A percentile compares a stretch with the other conserved stretches of the same genome.
These are phyloP conservation scores for Clarias magur DNA, from an alignment of 2,113 vertebrate species.

Conservation along the genomic window DNA sequence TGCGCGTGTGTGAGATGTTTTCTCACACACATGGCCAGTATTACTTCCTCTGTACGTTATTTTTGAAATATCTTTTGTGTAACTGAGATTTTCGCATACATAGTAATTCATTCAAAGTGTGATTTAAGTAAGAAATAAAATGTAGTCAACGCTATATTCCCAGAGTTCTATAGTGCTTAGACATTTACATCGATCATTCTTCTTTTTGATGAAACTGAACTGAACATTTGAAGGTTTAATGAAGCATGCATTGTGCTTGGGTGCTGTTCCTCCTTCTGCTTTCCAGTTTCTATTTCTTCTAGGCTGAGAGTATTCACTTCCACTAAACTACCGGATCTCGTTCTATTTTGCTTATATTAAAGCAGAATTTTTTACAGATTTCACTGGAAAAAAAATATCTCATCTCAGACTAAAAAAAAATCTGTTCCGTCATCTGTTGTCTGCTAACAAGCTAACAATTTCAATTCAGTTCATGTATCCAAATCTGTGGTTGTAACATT, in stretches of 20 bases:
- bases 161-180: no score
- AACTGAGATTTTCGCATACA: background rate
- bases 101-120: background rate
- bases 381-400: background rate
- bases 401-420: background rate
- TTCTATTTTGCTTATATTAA: background rate
- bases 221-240: background rate
- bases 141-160: no score
- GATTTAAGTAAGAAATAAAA: background rate
- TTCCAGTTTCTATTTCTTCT: background rate
- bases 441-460: background rate
- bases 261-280: background rate
- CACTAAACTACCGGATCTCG: no score
- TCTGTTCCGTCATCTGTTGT: background rate
- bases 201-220: background rate
- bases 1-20: no score
- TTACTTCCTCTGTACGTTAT: background rate
- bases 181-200: background rate
- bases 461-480: background rate
- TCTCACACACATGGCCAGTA: no score
- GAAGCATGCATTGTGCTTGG: background rate
- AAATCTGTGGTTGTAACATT: background rate
- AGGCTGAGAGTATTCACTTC: no score
- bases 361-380: background rate
- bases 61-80: background rate